phyloP scores from a whole-genome alignment of 2,113 vertebrate genomes.

The Vimba vimba region DNA sequence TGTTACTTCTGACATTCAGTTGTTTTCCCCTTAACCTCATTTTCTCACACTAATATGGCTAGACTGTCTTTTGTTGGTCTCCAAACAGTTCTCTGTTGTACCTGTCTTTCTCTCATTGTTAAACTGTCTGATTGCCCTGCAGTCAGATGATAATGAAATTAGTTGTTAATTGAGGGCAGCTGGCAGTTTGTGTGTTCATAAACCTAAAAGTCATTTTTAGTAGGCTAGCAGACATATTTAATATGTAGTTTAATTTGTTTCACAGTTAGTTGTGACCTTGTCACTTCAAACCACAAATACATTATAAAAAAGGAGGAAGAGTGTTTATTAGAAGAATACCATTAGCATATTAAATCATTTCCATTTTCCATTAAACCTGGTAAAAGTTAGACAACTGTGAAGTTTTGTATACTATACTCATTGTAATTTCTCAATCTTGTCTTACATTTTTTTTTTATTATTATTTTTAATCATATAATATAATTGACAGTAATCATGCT shows the following conservation, averaged over 20 bases:
- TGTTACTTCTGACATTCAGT: not conserved
- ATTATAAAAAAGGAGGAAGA: not conserved
- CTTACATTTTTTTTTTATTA: no score
- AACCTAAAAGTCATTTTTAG: not conserved
- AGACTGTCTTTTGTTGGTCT: not conserved
- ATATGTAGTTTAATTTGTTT: not conserved
- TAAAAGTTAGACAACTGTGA: not conserved
- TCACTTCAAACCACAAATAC: not conserved
- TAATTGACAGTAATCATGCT: not conserved
- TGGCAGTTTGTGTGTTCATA: constrained; percentile 10
- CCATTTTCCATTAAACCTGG: not conserved
- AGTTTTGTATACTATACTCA: not conserved
- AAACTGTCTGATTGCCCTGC: not conserved
- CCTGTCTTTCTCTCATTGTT: not conserved
- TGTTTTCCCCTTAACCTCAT: no score
- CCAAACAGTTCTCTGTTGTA: not conserved
- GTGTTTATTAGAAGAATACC: not conserved
- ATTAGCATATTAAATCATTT: not conserved
- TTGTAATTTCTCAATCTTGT: not conserved
- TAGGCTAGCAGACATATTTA: not conserved
- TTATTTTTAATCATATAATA: not conserved
- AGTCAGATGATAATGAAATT: constrained; percentile 30
- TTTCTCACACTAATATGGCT: not conserved
- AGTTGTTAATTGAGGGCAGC: constrained; percentile 31
- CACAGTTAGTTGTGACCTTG: not conserved